These are phyloP conservation scores for Bucorvus abyssinicus DNA, from an alignment of 2,797 vertebrate genomes.

Conservation along the genomic window DNA sequence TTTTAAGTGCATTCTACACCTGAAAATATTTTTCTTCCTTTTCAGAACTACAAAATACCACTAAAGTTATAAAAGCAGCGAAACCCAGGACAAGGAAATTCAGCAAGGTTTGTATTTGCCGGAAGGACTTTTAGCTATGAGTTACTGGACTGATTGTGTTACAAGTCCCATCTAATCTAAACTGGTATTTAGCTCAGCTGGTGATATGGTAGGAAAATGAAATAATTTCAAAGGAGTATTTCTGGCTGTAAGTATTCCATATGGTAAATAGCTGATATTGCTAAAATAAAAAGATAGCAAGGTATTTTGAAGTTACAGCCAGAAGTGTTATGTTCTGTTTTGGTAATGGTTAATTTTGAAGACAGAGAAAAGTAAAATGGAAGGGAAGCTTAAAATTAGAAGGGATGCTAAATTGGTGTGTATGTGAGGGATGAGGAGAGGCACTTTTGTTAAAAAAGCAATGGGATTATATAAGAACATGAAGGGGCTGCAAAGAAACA, in stretches of 20 bases:
- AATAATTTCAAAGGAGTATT: background rate
- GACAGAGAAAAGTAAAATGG: background rate
- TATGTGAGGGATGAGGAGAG: background rate
- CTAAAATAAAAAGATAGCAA: background rate
- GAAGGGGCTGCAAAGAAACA: background rate
- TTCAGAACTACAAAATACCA: slow-evolving; percentile 82
- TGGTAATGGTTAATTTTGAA: background rate
- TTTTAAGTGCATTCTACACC: background rate
- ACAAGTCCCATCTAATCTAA: background rate
- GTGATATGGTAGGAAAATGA: background rate
- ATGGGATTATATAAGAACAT: background rate
- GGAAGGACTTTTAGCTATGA: background rate
- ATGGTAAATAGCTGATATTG: background rate
- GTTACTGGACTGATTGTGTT: background rate
- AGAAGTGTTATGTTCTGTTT: background rate
- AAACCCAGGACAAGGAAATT: slow-evolving; percentile 85
- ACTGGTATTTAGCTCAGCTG: background rate
- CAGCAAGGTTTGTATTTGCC: slow-evolving; percentile 83
- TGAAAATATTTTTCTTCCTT: slow-evolving; percentile 40
- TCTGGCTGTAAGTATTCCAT: background rate
- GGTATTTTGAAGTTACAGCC: background rate
- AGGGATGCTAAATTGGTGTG: background rate
- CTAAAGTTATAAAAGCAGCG: slow-evolving; percentile 84
- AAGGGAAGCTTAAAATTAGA: background rate
- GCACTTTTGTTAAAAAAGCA: background rate